A percentile compares a stretch with the other conserved stretches of the same genome.
phyloP scores from a whole-genome alignment of 2,888 invertebrate species.

The Agriopis leucophaearia region DNA sequence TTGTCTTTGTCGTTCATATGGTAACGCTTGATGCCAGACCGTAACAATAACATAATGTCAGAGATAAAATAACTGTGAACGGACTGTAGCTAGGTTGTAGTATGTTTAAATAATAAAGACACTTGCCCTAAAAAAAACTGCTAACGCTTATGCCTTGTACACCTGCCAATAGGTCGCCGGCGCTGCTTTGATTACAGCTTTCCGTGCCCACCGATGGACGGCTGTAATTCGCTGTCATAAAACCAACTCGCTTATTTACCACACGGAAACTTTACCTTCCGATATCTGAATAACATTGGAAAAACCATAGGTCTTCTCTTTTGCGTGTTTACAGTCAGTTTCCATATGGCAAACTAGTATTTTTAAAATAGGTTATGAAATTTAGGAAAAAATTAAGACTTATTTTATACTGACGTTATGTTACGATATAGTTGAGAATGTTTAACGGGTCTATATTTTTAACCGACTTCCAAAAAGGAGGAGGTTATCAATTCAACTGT shows the following conservation, averaged over 20 bases:
- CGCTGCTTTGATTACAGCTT: slow-evolving; percentile 71
- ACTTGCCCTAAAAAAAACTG: neutral
- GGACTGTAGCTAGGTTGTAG: too few species aligned
- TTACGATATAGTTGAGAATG: too few species aligned
- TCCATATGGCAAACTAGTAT: neutral
- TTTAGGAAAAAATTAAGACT: too few species aligned
- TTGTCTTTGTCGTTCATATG: too few species aligned
- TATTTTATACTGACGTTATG: too few species aligned
- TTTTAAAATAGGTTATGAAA: slow-evolving; percentile 4
- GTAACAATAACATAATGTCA: too few species aligned
- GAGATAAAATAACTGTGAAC: too few species aligned
- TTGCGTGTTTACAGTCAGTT: slow-evolving; percentile 11
- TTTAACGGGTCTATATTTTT: too few species aligned
- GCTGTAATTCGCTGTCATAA: slow-evolving; percentile 74
- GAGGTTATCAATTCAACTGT: too few species aligned
- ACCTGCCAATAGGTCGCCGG: slow-evolving; percentile 46
- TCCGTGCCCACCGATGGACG: slow-evolving; percentile 71
- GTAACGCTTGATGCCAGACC: too few species aligned
- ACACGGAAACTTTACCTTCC: slow-evolving; percentile 44
- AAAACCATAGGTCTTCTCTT: neutral
- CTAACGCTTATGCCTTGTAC: slow-evolving; percentile 32
- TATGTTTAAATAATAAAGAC: too few species aligned
- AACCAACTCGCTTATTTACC: slow-evolving; percentile 62
- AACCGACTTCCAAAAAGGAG: too few species aligned
- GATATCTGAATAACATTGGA: slow-evolving; percentile 3